A percentile compares a stretch with the other conserved stretches of the same genome.
Conservation (phyloP, 2,888 invertebrate species). For the Plebejus anna region DNA sequence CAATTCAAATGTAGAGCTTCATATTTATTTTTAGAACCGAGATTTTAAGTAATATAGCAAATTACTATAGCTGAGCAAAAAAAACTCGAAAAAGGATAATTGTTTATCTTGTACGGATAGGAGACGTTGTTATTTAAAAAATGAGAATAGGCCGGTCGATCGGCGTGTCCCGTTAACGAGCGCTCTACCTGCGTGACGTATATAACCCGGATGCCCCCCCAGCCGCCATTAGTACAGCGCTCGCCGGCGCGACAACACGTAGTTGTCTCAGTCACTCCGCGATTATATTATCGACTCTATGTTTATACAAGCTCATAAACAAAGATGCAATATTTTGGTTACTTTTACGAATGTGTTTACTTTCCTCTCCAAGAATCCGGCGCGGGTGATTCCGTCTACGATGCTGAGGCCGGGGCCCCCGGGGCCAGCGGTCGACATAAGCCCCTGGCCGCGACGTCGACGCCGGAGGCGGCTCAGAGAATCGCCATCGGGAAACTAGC, state of each 20-base stretch:
- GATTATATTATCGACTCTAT: constrained; percentile 74
- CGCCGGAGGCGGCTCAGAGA: constrained; percentile 65
- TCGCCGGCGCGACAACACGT: constrained; percentile 77
- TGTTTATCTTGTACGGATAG: constrained; percentile 49
- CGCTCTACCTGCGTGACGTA: constrained; percentile 74
- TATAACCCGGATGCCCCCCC: constrained; percentile 75
- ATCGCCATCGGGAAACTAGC: constrained; percentile 79
- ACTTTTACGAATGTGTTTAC: constrained; percentile 68
- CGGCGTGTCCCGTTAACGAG: constrained; percentile 75
- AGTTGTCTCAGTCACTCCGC: constrained; percentile 61
- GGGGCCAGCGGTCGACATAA: constrained; percentile 71
- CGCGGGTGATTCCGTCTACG: constrained; percentile 66
- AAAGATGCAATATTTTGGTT: constrained; percentile 74
- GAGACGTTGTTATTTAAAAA: constrained; percentile 68
- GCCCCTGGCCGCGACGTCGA: constrained; percentile 63
- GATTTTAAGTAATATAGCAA: neutral
- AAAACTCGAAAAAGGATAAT: constrained; percentile 31
- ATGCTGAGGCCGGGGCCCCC: constrained; percentile 62
- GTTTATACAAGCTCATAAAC: constrained; percentile 69
- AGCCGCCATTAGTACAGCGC: constrained; percentile 73
- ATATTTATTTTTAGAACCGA: neutral
- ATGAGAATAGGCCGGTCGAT: constrained; percentile 77
- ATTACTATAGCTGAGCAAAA: constrained; percentile 2
- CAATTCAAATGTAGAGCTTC: neutral
- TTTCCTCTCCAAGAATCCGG: constrained; percentile 65